phyloP scores from a whole-genome alignment of 2,113 vertebrate genomes.

The Alaudala cheleensis region DNA sequence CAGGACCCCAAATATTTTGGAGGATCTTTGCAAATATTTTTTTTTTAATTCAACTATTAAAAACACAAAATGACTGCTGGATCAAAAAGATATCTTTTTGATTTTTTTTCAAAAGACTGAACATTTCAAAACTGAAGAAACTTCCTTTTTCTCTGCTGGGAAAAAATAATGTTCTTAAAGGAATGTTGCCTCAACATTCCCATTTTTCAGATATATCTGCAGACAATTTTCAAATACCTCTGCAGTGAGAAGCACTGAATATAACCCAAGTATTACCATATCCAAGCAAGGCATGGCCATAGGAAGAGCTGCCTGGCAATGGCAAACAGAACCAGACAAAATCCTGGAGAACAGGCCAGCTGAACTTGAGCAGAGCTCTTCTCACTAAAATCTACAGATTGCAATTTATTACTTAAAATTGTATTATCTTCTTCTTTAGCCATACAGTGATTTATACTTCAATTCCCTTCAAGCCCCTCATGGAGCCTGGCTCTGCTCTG shows the following conservation, averaged over 20 bases:
- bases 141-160: not conserved
- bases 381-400: not conserved
- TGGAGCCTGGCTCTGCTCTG: not conserved
- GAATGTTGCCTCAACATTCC: not conserved
- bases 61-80: not conserved
- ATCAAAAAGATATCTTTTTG: not conserved
- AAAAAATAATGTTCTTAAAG: not conserved
- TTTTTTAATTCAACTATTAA: not conserved
- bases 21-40: not conserved
- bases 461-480: not conserved
- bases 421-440: not conserved
- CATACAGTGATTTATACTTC: not conserved
- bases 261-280: not conserved
- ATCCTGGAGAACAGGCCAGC: not conserved
- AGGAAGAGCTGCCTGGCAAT: not conserved
- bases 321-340: not conserved
- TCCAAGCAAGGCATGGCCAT: not conserved
- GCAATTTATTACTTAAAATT: not conserved
- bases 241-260: not conserved
- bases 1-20: not conserved
- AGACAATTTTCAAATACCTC: not conserved
- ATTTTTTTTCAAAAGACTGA: not conserved
- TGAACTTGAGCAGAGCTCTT: not conserved
- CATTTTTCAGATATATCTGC: not conserved
- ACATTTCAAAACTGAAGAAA: not conserved